Percentiles rank a stretch among this genome's conserved stretches.
Conservation (phyloP, 2,888 invertebrate genomes). For the Unio pictorum region DNA sequence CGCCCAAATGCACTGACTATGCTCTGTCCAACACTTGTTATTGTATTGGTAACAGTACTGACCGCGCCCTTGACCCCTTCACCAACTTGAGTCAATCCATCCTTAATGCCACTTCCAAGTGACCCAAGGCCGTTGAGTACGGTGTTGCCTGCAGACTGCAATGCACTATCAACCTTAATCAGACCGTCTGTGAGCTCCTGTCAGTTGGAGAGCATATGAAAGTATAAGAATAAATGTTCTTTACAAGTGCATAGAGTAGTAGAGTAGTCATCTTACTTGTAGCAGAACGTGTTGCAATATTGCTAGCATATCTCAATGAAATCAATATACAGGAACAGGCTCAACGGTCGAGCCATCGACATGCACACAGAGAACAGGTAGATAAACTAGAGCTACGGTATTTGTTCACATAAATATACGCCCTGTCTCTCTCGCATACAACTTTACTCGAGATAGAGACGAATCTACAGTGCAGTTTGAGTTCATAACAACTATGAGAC, state of each 20-base stretch:
- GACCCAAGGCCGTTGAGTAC: slow-evolving; percentile 17
- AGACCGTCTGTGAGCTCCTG: slow-evolving; percentile 15
- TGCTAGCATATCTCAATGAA: background rate
- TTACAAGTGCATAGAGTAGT: background rate
- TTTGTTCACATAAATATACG: no score
- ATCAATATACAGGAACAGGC: no score
- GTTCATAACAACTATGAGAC: no score
- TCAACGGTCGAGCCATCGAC: no score
- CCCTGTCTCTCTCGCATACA: no score
- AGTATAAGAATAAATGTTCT: no score
- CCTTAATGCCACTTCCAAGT: slow-evolving; percentile 13
- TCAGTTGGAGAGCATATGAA: no score
- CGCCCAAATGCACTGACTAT: slow-evolving; percentile 27
- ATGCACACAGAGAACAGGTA: no score
- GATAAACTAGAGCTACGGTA: no score
- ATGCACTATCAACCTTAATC: slow-evolving; percentile 3
- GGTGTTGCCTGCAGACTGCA: slow-evolving; percentile 11
- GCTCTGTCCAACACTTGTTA: slow-evolving; percentile 18
- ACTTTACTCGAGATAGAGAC: no score
- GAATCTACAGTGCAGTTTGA: no score
- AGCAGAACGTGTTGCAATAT: slow-evolving; percentile 9
- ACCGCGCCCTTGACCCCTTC: slow-evolving; percentile 8
- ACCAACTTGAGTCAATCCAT: slow-evolving; percentile 1
- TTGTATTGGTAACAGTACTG: slow-evolving; percentile 12
- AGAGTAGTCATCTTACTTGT: slow-evolving; percentile 4